Percentiles rank a stretch among this genome's conserved stretches.
Conservation (phyloP, 2,797 vertebrate species). For the Buceros bicornis region DNA sequence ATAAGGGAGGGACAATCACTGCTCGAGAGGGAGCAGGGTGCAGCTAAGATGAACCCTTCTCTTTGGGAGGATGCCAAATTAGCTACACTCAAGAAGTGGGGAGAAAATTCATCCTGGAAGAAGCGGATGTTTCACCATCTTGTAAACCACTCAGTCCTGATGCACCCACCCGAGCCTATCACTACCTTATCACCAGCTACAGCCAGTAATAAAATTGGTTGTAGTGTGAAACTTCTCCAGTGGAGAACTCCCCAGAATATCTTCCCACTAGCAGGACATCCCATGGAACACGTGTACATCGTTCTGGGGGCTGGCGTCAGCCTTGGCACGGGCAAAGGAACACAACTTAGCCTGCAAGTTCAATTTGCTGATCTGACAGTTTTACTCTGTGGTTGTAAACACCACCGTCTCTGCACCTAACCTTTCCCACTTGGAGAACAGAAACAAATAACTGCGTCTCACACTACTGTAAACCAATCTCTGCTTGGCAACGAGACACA, state of each 20-base stretch:
- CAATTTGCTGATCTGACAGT: not conserved
- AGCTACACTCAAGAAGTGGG: not conserved
- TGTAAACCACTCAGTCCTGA: not conserved
- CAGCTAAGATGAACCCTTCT: not conserved
- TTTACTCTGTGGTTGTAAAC: not conserved
- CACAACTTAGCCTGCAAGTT: not conserved
- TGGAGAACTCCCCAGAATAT: not conserved
- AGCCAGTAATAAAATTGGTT: not conserved
- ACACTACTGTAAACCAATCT: not conserved
- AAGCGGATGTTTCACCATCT: not conserved
- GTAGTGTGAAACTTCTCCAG: not conserved
- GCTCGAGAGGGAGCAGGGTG: not conserved
- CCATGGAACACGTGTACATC: accelerated
- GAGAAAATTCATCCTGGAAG: not conserved
- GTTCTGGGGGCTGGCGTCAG: not conserved
- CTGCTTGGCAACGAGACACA: not conserved
- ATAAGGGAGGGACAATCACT: not conserved
- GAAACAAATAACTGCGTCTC: not conserved
- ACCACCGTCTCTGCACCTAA: not conserved
- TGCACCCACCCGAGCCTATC: not conserved
- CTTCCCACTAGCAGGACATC: not conserved
- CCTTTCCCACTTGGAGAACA: not conserved
- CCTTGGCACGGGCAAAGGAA: not conserved
- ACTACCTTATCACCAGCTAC: not conserved
- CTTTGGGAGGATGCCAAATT: accelerated